phyloP scores from a whole-genome alignment of 2,888 invertebrate species.

The Tortricodes alternella region DNA sequence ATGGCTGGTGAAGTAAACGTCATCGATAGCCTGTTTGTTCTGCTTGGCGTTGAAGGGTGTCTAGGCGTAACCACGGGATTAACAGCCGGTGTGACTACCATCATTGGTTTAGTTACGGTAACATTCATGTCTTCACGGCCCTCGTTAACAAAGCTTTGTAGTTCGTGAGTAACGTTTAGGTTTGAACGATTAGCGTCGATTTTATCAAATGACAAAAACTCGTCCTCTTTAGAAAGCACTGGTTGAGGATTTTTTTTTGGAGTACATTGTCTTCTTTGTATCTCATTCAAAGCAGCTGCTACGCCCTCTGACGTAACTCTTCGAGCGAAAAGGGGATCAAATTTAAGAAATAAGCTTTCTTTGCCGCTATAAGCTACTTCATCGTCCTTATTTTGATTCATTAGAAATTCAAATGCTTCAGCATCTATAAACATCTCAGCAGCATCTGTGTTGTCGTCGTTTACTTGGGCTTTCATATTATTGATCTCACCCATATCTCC shows the following conservation, averaged over 20 bases:
- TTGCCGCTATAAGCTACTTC: constrained; percentile 69
- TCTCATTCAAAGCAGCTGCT: constrained; percentile 55
- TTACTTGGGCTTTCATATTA: constrained; percentile 48
- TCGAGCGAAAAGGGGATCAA: constrained; percentile 73
- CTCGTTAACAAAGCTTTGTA: constrained; percentile 45
- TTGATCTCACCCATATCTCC: constrained; percentile 59
- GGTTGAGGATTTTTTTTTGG: constrained; percentile 51
- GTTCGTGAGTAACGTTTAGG: constrained; percentile 43
- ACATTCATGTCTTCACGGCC: constrained; percentile 55
- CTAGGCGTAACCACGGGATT: constrained; percentile 60
- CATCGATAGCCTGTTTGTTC: constrained; percentile 66
- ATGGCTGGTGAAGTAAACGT: constrained; percentile 78
- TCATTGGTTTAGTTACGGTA: constrained; percentile 68
- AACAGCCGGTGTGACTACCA: constrained; percentile 73
- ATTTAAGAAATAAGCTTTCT: constrained; percentile 75
- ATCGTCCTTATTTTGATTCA: constrained; percentile 69
- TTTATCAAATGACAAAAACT: constrained; percentile 31
- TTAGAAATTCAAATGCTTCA: constrained; percentile 70
- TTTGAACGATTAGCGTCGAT: constrained; percentile 50
- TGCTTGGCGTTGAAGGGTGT: constrained; percentile 59
- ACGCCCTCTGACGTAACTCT: constrained; percentile 65
- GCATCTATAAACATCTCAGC: constrained; percentile 75
- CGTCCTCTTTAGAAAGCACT: constrained; percentile 35
- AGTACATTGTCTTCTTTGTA: constrained; percentile 62
- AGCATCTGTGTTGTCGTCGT: constrained; percentile 53